Conservation (phyloP, 2,888 invertebrate genomes). For the Campoplex nolae region DNA sequence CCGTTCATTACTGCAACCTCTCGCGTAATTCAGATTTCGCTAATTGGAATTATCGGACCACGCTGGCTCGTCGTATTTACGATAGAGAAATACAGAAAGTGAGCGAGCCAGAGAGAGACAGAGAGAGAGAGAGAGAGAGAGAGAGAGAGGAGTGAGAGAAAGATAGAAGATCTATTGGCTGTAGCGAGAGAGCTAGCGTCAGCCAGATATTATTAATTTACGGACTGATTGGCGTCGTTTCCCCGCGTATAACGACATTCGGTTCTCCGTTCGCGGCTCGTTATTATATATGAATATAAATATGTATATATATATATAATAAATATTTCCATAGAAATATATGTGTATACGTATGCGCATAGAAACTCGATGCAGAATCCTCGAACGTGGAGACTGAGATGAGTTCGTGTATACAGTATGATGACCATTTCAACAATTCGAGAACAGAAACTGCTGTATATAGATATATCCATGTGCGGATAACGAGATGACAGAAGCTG, state of each 20-base stretch:
- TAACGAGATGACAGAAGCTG: conserved; percentile 36
- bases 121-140: no score
- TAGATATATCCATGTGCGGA: neutral
- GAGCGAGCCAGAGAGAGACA: neutral
- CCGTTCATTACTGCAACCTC: conserved; percentile 68
- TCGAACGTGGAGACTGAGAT: neutral
- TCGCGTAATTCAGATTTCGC: conserved; percentile 74
- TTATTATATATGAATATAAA: conserved; percentile 18
- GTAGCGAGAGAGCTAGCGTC: conserved; percentile 42
- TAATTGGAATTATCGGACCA: conserved; percentile 81
- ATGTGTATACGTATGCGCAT: neutral
- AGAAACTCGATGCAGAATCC: conserved; percentile 10
- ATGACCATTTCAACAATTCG: conserved; percentile 19
- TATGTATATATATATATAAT: neutral
- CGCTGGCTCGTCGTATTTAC: conserved; percentile 39
- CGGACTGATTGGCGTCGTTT: conserved; percentile 74
- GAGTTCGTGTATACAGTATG: neutral
- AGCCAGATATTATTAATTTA: conserved; percentile 78
- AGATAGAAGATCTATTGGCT: conserved; percentile 15
- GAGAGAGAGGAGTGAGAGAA: conserved; percentile 11
- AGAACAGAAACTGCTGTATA: neutral
- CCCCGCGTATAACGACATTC: conserved; percentile 57
- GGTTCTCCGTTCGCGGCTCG: conserved; percentile 25
- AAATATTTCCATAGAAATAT: conserved; percentile 3
- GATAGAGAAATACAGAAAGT: conserved; percentile 15